A percentile compares a stretch with the other conserved stretches of the same genome.
phyloP scores from a whole-genome alignment of 92 coral and sea anemone species.

The Paragorgia papillata region DNA sequence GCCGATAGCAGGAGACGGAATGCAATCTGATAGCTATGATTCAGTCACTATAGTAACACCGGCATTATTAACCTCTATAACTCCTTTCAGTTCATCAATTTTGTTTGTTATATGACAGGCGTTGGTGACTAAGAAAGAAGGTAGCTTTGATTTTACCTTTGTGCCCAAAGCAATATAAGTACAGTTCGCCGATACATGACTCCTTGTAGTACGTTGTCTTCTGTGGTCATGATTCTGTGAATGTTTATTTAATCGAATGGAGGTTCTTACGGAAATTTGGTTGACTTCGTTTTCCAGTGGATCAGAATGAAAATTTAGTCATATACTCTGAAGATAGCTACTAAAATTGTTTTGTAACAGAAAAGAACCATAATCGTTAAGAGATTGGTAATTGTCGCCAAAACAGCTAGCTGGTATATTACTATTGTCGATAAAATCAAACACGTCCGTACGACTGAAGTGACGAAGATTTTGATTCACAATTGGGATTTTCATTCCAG shows the following conservation, averaged over 20 bases:
- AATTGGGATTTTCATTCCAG: no score
- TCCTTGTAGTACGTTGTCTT: neutral
- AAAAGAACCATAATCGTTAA: no score
- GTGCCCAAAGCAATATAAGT: conserved; percentile 8
- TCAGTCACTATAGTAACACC: neutral
- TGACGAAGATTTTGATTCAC: no score
- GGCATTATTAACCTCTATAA: neutral
- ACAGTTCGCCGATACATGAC: conserved; percentile 23
- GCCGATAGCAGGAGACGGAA: conserved; percentile 19
- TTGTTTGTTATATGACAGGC: conserved; percentile 37
- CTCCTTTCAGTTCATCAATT: conserved; percentile 12
- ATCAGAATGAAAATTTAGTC: no score
- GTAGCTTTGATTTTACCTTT: conserved; percentile 11
- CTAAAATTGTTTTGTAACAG: no score
- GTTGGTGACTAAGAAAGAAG: conserved; percentile 32
- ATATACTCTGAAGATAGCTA: no score
- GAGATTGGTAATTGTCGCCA: no score
- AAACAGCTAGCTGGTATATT: no score
- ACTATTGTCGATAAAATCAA: no score
- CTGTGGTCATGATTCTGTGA: conserved; percentile 11
- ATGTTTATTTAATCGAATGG: neutral
- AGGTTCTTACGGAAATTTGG: neutral
- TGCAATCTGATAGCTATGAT: conserved; percentile 15
- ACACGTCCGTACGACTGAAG: no score
- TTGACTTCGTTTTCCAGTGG: no score